phyloP scores from a whole-genome alignment of 2,888 invertebrate species.

The Salticus scenicus region DNA sequence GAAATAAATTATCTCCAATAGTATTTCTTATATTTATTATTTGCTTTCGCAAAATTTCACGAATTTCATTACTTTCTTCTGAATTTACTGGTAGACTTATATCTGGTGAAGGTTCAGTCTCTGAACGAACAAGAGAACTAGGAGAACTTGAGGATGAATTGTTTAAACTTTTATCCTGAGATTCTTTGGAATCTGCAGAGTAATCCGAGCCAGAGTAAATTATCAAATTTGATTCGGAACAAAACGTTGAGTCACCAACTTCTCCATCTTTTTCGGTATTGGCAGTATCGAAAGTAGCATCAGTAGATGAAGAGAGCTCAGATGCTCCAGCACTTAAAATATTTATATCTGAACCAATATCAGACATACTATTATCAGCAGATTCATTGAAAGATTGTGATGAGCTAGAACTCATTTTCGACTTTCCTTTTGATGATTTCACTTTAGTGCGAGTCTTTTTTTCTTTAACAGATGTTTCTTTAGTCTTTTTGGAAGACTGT shows the following conservation, averaged over 20 bases:
- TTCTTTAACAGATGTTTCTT: constrained; percentile 25
- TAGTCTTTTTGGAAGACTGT: constrained; percentile 29
- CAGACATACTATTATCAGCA: neutral
- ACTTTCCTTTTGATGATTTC: constrained; percentile 13
- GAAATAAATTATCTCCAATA: neutral
- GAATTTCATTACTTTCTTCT: neutral
- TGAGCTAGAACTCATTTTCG: constrained; percentile 43
- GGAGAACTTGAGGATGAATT: neutral
- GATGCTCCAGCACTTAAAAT: neutral
- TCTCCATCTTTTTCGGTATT: neutral
- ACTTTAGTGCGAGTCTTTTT: neutral
- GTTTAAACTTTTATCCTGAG: neutral
- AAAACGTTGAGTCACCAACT: neutral
- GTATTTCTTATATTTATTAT: neutral
- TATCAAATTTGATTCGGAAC: neutral
- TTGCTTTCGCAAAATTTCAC: neutral
- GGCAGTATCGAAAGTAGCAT: neutral
- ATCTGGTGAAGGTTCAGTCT: neutral
- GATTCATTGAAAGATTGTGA: constrained; percentile 29
- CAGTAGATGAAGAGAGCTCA: neutral
- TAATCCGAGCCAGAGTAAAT: neutral
- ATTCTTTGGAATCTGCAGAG: neutral
- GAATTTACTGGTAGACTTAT: neutral
- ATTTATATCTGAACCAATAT: neutral
- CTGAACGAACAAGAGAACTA: neutral